phyloP scores from a whole-genome alignment of 2,113 vertebrate genomes.

The Anolis sagrei region DNA sequence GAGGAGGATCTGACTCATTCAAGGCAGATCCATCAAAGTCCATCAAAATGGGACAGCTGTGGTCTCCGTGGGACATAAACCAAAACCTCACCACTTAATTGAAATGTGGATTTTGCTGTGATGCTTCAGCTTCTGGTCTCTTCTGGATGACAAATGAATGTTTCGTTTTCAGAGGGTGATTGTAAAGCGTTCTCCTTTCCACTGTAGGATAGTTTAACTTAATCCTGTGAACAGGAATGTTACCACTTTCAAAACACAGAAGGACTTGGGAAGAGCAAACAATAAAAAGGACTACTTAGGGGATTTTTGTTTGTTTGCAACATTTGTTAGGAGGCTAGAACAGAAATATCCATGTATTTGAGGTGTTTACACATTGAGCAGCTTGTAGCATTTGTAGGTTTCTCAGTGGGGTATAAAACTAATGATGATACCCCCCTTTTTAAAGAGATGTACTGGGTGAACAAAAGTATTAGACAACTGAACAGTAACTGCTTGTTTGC shows the following conservation, averaged over 20 bases:
- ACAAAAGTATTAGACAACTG: constrained; percentile 46
- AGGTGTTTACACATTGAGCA: constrained; percentile 57
- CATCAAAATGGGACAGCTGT: constrained; percentile 21
- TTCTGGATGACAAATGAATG: constrained; percentile 57
- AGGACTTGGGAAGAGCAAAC: constrained; percentile 37
- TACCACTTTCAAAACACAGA: constrained; percentile 45
- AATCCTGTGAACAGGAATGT: constrained; percentile 50
- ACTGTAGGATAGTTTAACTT: constrained; percentile 29
- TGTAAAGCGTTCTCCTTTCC: constrained; percentile 18
- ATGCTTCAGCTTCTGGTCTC: background rate
- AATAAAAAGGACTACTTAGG: constrained; percentile 38
- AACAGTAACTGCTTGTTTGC: background rate
- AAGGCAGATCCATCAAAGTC: constrained; percentile 32
- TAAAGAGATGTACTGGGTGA: constrained; percentile 66
- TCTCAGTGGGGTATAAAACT: constrained; percentile 53
- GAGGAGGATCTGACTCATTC: background rate
- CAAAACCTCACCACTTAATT: constrained; percentile 19
- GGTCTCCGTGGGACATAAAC: constrained; percentile 33
- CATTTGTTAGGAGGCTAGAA: constrained; percentile 63
- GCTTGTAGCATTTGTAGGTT: constrained; percentile 61
- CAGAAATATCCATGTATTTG: constrained; percentile 62
- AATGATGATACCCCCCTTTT: constrained; percentile 69
- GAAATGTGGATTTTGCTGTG: constrained; percentile 43
- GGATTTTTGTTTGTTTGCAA: constrained; percentile 52
- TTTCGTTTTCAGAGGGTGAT: constrained; percentile 29